Conservation (phyloP, 23 tunicate genomes). For the Oikopleura vanhoeffeni region DNA sequence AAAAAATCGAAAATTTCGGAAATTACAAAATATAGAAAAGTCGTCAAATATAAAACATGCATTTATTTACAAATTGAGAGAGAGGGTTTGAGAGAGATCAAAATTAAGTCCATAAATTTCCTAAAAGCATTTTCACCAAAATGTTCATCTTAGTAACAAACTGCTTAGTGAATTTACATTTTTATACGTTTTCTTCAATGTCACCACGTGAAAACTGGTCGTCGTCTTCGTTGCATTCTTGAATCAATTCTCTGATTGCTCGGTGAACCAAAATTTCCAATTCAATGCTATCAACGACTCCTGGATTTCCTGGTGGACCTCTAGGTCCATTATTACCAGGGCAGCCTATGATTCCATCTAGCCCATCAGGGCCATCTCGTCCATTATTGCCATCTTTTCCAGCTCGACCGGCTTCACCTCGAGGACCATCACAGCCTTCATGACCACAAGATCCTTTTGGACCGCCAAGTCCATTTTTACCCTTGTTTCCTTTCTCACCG, state of each 20-base stretch:
- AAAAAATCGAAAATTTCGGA: no score
- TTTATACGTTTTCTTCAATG: background rate
- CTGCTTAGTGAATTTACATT: no score
- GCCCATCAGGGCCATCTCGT: background rate
- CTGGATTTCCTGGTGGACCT: background rate
- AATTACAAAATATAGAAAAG: no score
- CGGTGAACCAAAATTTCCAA: background rate
- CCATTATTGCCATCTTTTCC: background rate
- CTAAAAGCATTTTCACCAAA: no score
- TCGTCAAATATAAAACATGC: no score
- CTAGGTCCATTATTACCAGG: background rate
- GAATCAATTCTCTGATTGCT: background rate
- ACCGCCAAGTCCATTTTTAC: background rate
- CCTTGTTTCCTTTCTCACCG: background rate
- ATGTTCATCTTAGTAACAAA: no score
- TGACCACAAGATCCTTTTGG: background rate
- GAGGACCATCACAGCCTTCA: background rate
- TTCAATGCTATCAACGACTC: background rate
- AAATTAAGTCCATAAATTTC: no score
- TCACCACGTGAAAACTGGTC: background rate
- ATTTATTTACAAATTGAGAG: no score
- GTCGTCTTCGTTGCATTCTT: background rate
- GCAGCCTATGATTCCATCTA: background rate
- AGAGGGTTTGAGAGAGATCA: no score
- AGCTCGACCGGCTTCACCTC: background rate